phyloP scores from a whole-genome alignment of 2,797 vertebrate genomes.

The Lagorchestes hirsutus region DNA sequence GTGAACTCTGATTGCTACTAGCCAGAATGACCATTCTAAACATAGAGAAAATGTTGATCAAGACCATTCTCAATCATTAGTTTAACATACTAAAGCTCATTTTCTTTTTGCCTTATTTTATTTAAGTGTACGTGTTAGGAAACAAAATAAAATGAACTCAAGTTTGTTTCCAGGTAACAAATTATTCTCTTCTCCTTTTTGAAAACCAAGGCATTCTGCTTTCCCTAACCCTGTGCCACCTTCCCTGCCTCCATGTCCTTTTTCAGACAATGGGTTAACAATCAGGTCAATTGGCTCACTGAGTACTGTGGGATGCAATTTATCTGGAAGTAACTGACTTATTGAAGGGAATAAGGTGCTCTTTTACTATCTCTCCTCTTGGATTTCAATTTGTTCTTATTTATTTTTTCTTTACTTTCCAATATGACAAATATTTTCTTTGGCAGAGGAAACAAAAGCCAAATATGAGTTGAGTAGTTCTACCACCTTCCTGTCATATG shows the following conservation, averaged over 20 bases:
- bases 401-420: not conserved
- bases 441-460: not conserved
- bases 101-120: not conserved
- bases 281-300: not conserved
- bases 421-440: not conserved
- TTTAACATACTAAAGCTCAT: not conserved
- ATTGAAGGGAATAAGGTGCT: not conserved
- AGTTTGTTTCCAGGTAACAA: not conserved
- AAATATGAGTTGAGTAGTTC: not conserved
- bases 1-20: not conserved
- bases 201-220: not conserved
- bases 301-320: not conserved
- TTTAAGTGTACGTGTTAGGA: not conserved
- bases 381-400: not conserved
- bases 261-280: not conserved
- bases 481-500: not conserved
- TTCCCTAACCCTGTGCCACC: not conserved
- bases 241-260: not conserved
- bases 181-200: not conserved
- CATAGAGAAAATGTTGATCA: not conserved
- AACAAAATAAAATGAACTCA: not conserved
- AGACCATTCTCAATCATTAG: not conserved
- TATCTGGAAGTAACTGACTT: not conserved
- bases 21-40: not conserved
- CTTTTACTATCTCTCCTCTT: not conserved